A percentile compares a stretch with the other conserved stretches of the same genome.
These are phyloP conservation scores for Pecten maximus DNA, from an alignment of 2,888 invertebrate genomes.

Conservation along the genomic window DNA sequence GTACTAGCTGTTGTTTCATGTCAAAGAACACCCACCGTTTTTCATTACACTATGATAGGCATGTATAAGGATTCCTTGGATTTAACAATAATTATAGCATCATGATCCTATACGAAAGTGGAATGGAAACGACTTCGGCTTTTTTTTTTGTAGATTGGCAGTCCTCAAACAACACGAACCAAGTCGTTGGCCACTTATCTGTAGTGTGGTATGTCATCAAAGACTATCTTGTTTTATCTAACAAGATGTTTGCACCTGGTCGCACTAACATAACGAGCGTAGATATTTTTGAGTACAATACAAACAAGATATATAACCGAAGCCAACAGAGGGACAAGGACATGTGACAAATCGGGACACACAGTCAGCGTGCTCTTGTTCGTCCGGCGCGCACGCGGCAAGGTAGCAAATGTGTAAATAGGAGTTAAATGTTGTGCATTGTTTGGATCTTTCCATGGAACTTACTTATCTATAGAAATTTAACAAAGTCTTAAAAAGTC, in stretches of 20 bases:
- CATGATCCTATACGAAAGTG: neutral
- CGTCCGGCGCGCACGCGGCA: neutral
- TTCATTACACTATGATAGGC: too few relatives aligned
- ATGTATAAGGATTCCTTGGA: too few relatives aligned
- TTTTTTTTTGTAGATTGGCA: neutral
- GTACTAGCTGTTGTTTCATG: too few relatives aligned
- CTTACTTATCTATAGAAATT: too few relatives aligned
- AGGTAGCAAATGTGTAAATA: too few relatives aligned
- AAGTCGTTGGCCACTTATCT: neutral
- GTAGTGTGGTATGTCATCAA: conserved; percentile 9
- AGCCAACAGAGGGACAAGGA: neutral
- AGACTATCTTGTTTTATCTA: neutral
- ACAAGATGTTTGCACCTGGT: conserved; percentile 3
- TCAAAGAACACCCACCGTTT: too few relatives aligned
- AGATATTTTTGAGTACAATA: neutral
- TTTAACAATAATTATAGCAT: too few relatives aligned
- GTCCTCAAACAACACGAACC: neutral
- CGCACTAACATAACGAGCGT: neutral
- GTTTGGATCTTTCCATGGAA: too few relatives aligned
- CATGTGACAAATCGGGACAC: neutral
- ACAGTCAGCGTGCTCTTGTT: neutral
- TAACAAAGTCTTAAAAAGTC: too few relatives aligned
- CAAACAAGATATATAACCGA: neutral
- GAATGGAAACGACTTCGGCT: neutral
- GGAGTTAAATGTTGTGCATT: too few relatives aligned